Percentiles rank a stretch among this genome's conserved stretches.
Conservation (phyloP, 2,888 invertebrate species). For the Platerodrilus igneus region DNA sequence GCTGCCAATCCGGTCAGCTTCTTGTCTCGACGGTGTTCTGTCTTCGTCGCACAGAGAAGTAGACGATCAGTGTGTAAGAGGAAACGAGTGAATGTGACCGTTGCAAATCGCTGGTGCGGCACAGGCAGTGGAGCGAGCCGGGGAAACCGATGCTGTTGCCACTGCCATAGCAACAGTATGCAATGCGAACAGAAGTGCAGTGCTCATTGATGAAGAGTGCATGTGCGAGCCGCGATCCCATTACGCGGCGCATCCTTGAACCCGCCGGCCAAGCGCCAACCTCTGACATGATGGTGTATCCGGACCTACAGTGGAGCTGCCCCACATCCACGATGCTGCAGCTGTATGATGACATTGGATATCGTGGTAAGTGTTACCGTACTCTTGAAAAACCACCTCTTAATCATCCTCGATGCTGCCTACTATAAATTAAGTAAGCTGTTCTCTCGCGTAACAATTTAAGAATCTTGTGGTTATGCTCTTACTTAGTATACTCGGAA, state of each 20-base stretch:
- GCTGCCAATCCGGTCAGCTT: slow-evolving; percentile 29
- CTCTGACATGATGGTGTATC: slow-evolving; percentile 56
- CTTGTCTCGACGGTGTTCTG: slow-evolving; percentile 21
- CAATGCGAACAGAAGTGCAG: slow-evolving; percentile 33
- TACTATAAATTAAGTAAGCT: slow-evolving; percentile 4
- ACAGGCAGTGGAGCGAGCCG: slow-evolving; percentile 29
- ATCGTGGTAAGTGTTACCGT: slow-evolving; percentile 54
- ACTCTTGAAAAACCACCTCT: too few species aligned
- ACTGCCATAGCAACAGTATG: slow-evolving; percentile 38
- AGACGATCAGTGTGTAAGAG: slow-evolving; percentile 26
- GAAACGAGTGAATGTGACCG: slow-evolving; percentile 31
- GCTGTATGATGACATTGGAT: slow-evolving; percentile 61
- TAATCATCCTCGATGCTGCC: neutral
- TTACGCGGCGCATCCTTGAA: slow-evolving; percentile 43
- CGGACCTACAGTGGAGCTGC: slow-evolving; percentile 57
- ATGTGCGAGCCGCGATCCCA: slow-evolving; percentile 44
- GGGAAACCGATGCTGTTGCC: slow-evolving; percentile 29
- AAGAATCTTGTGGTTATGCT: too few species aligned
- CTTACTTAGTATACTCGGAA: too few species aligned
- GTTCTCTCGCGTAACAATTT: slow-evolving; percentile 2
- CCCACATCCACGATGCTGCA: slow-evolving; percentile 56
- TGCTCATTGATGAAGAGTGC: slow-evolving; percentile 44
- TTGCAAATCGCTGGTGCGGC: slow-evolving; percentile 31
- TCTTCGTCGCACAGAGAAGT: slow-evolving; percentile 19
- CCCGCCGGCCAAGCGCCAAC: slow-evolving; percentile 35